These are phyloP conservation scores for Chaetophractus vellerosus DNA, from an alignment of 2,797 vertebrate genomes.

Conservation along the genomic window DNA sequence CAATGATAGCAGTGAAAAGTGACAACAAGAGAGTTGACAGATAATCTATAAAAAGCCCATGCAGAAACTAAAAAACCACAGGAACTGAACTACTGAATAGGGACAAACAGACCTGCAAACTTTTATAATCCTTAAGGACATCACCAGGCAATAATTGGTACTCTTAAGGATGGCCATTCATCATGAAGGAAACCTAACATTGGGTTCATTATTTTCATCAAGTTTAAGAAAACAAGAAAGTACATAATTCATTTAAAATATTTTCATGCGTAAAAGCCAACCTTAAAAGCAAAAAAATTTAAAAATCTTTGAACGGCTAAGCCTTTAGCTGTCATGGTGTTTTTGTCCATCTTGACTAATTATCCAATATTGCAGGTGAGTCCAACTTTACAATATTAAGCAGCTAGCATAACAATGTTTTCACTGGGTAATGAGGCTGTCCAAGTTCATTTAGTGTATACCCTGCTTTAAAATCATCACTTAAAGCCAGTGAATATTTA, in stretches of 20 bases:
- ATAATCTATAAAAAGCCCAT: slow-evolving; percentile 54
- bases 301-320: background rate
- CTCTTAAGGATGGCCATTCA: background rate
- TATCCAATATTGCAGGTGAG: background rate
- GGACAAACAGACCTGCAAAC: background rate
- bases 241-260: background rate
- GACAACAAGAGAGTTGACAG: slow-evolving; percentile 16
- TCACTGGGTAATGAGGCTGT: background rate
- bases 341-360: slow-evolving; percentile 46
- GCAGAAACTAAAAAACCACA: slow-evolving; percentile 15
- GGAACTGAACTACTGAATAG: background rate
- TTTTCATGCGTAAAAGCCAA: background rate
- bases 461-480: background rate
- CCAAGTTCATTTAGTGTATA: background rate
- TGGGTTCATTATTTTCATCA: background rate
- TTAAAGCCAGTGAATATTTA: background rate
- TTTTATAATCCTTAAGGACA: background rate
- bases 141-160: background rate
- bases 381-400: background rate
- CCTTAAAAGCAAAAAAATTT: background rate
- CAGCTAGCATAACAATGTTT: background rate
- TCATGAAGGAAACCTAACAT: background rate
- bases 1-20: background rate
- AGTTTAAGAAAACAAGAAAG: background rate
- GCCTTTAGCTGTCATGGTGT: background rate